Percentiles rank a stretch among this genome's conserved stretches.
Evolutionary conservation across 2,113 vertebrate genomes (phyloP).

Genomic region (Siniperca knerii): DNA sequence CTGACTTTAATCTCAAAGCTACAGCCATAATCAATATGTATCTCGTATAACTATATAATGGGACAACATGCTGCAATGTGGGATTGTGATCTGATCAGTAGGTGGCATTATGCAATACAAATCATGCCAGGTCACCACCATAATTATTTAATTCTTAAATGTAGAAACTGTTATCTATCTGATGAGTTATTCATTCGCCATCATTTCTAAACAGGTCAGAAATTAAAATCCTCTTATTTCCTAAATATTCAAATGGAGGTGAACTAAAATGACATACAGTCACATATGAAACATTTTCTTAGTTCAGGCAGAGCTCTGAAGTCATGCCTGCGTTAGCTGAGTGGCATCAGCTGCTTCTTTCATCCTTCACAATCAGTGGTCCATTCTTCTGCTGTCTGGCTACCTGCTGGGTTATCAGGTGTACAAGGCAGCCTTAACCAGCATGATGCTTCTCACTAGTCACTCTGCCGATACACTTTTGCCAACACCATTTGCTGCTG

Average conservation of each 20-base stretch:
- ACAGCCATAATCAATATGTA: neutral
- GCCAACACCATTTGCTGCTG: neutral
- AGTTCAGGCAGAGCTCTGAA: neutral
- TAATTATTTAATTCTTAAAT: neutral
- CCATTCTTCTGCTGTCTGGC: neutral
- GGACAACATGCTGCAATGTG: neutral
- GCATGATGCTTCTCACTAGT: neutral
- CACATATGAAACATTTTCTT: neutral
- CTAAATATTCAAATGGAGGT: neutral
- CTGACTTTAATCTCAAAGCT: neutral
- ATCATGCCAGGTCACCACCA: too few relatives aligned
- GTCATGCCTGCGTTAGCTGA: neutral
- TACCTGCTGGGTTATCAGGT: constrained; percentile 8
- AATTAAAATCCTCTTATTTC: too few relatives aligned
- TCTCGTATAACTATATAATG: neutral
- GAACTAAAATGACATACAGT: neutral
- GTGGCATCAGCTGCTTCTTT: constrained; percentile 26
- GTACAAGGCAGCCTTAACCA: neutral
- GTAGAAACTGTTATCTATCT: neutral
- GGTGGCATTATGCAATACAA: neutral
- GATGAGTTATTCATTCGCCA: neutral
- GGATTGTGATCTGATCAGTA: neutral
- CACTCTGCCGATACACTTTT: neutral
- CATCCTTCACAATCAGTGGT: constrained; percentile 9
- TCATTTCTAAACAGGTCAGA: neutral